Percentiles rank a stretch among this genome's conserved stretches.
phyloP scores from a whole-genome alignment of 2,797 vertebrate species.

The Diglossa cyanea region DNA sequence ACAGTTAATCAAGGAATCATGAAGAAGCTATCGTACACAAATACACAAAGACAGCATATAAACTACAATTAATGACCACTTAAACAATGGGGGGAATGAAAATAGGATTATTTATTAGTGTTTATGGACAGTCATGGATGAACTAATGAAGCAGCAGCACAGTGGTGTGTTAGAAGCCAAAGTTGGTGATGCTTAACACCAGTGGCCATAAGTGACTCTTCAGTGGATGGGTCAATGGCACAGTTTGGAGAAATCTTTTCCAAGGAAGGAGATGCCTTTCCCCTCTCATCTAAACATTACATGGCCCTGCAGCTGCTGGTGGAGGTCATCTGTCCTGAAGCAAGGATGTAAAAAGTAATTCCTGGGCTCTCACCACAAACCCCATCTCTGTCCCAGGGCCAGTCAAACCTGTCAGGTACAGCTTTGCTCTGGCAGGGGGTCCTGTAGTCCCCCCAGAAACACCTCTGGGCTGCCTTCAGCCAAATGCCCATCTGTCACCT shows the following conservation, averaged over 20 bases:
- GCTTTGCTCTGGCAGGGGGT: not conserved
- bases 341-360: not conserved
- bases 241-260: not conserved
- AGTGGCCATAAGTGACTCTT: not conserved
- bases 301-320: not conserved
- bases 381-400: not conserved
- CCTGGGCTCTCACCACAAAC: not conserved
- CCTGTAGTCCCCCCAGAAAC: not conserved
- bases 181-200: not conserved
- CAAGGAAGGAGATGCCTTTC: not conserved
- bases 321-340: not conserved
- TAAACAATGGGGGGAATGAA: constrained; percentile 43
- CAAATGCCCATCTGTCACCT: not conserved
- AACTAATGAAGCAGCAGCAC: not conserved
- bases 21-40: constrained; percentile 53
- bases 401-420: not conserved
- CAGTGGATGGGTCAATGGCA: not conserved
- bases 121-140: constrained; percentile 27
- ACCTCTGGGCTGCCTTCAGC: not conserved
- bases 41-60: constrained; percentile 54
- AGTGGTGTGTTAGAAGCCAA: not conserved
- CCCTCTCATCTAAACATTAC: not conserved
- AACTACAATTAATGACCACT: constrained; percentile 65
- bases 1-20: constrained; percentile 63
- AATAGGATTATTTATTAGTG: constrained; percentile 58